A percentile compares a stretch with the other conserved stretches of the same genome.
These are phyloP conservation scores for Shargacucullia verbasci DNA, from an alignment of 2,888 invertebrate species.

Conservation along the genomic window DNA sequence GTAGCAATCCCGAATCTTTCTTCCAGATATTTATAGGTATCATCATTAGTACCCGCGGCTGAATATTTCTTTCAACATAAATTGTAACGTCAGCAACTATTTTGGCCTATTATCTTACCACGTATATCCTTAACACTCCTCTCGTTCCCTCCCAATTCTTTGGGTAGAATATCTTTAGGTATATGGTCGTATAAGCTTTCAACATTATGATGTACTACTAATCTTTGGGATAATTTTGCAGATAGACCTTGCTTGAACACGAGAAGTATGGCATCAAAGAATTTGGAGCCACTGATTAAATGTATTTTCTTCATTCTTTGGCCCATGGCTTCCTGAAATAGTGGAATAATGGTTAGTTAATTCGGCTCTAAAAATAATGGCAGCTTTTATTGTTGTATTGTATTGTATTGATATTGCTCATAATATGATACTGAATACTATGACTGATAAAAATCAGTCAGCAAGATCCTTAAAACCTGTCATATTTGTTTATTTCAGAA, in stretches of 20 bases:
- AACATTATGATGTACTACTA: constrained; percentile 54
- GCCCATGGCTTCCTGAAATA: constrained; percentile 60
- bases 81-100: neutral
- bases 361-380: no score
- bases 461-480: no score
- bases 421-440: no score
- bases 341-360: neutral
- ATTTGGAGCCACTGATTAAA: constrained; percentile 59
- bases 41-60: no score
- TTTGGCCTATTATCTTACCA: constrained; percentile 47
- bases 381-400: no score
- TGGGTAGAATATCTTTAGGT: constrained; percentile 58
- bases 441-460: no score
- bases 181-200: constrained; percentile 58
- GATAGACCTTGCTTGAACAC: constrained; percentile 58
- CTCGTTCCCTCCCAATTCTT: constrained; percentile 62
- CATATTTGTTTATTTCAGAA: no score
- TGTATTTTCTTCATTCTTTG: constrained; percentile 59
- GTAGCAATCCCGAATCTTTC: no score
- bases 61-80: no score
- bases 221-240: constrained; percentile 57
- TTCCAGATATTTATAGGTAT: no score
- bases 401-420: no score
- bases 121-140: constrained; percentile 49
- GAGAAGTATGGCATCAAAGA: constrained; percentile 53